These are phyloP conservation scores for Horisme vitalbata DNA, from an alignment of 2,888 invertebrate species.

Conservation along the genomic window DNA sequence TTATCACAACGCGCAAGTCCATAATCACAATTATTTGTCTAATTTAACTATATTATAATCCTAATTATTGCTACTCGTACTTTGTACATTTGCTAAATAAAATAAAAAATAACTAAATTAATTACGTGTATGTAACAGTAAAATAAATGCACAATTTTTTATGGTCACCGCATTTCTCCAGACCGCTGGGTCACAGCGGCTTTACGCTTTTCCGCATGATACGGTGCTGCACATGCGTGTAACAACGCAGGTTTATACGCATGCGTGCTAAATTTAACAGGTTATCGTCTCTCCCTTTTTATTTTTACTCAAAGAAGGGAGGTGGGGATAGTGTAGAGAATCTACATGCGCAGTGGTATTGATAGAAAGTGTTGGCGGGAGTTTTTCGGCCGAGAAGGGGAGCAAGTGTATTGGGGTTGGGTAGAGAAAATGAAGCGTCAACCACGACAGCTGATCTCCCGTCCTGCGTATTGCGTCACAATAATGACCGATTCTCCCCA, in stretches of 20 bases:
- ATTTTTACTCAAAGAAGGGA: conserved; percentile 42
- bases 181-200: conserved; percentile 22
- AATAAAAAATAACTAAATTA: conserved; percentile 18
- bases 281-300: conserved; percentile 62
- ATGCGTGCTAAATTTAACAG: conserved; percentile 58
- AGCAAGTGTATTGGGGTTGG: neutral
- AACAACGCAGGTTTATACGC: conserved; percentile 48
- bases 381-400: conserved; percentile 18
- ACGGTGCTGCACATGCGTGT: conserved; percentile 63
- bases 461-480: neutral
- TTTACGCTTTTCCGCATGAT: conserved; percentile 40
- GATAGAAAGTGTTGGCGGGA: conserved; percentile 74
- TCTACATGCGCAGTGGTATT: conserved; percentile 77
- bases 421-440: neutral
- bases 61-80: conserved; percentile 3
- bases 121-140: conserved; percentile 29
- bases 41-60: conserved; percentile 7
- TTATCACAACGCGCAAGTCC: conserved; percentile 21
- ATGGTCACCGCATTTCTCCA: conserved; percentile 46
- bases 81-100: conserved; percentile 18
- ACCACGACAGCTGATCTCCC: conserved; percentile 15
- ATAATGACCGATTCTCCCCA: no score
- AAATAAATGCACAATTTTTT: conserved; percentile 40
- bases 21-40: conserved; percentile 13
- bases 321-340: conserved; percentile 41